A percentile compares a stretch with the other conserved stretches of the same genome.
These are phyloP conservation scores for Peromyscus nudipes DNA, from an alignment of 2,797 vertebrate genomes.

Conservation along the genomic window DNA sequence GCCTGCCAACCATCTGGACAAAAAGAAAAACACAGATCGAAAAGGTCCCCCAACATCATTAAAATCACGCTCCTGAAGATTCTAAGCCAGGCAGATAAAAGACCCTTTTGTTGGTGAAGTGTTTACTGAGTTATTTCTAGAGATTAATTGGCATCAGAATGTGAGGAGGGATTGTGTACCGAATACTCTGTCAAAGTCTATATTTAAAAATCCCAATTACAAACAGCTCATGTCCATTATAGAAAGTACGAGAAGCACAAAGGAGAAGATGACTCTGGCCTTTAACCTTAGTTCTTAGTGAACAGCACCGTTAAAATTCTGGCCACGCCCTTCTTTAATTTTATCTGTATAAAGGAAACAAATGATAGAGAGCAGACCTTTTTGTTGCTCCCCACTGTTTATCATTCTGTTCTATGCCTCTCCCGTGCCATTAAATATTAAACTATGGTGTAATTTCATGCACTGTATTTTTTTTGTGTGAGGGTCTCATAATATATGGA, in stretches of 20 bases:
- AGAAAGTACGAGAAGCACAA: conserved; percentile 16
- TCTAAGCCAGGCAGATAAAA: background rate
- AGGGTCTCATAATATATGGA: background rate
- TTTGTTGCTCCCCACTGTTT: background rate
- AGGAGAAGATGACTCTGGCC: conserved; percentile 39
- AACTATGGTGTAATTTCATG: background rate
- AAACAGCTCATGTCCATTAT: background rate
- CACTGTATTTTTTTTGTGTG: background rate
- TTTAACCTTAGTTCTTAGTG: background rate
- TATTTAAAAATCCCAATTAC: conserved; percentile 9
- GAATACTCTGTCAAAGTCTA: background rate
- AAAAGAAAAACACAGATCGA: background rate
- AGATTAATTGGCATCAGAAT: conserved; percentile 12
- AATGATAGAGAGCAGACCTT: background rate
- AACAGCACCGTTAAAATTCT: background rate
- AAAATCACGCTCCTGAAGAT: background rate
- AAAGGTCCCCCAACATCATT: background rate
- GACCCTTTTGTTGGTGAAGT: background rate
- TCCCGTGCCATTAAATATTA: background rate
- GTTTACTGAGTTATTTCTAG: conserved; percentile 61
- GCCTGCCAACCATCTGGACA: background rate
- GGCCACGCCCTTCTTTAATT: background rate
- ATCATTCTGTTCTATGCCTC: background rate
- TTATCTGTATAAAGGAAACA: background rate
- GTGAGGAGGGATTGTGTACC: background rate